These are phyloP conservation scores for Zhuqinia jingwanae DNA, from an alignment of 2,888 invertebrate species.

Conservation along the genomic window DNA sequence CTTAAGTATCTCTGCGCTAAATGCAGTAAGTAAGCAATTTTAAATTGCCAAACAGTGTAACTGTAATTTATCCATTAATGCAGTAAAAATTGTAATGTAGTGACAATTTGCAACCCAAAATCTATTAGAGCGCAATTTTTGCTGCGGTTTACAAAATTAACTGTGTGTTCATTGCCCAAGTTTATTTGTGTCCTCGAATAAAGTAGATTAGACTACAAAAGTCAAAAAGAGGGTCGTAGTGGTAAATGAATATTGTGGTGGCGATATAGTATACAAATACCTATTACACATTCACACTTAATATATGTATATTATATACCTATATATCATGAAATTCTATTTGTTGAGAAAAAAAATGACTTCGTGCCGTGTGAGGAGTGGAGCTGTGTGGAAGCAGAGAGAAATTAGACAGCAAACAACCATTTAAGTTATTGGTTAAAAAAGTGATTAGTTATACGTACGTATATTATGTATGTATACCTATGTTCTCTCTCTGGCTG, in stretches of 20 bases:
- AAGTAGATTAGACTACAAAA: constrained; percentile 3
- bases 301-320: background rate
- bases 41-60: constrained; percentile 24
- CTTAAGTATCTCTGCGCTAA: no score
- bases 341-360: background rate
- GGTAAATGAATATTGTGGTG: background rate
- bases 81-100: constrained; percentile 32
- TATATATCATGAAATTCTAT: constrained; percentile 12
- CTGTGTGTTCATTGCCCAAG: constrained; percentile 29
- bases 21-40: constrained; percentile 28
- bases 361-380: no score
- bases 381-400: no score
- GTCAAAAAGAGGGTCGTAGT: constrained; percentile 6
- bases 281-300: no score
- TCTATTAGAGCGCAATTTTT: constrained; percentile 51
- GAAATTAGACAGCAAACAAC: background rate
- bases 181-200: constrained; percentile 25
- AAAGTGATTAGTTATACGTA: constrained; percentile 19
- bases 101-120: constrained; percentile 46
- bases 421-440: constrained; percentile 32
- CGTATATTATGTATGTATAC: no score
- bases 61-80: constrained; percentile 24
- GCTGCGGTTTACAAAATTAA: constrained; percentile 46
- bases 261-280: no score
- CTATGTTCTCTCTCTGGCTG: no score